Base-by-base conservation (phyloP, 2,113 vertebrate genomes). In the Neofelis nebulosa region DNA sequence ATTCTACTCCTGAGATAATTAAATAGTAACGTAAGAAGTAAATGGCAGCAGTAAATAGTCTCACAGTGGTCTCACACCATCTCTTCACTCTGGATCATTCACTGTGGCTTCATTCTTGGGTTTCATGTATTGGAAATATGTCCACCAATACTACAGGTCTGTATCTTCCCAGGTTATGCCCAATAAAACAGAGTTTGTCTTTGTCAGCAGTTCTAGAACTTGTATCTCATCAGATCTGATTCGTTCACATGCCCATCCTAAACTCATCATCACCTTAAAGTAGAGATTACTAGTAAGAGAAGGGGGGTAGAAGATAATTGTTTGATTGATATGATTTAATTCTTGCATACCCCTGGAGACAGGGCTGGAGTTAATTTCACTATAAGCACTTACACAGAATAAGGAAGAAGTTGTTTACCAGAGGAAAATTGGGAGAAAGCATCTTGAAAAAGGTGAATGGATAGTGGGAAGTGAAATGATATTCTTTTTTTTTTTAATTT, bases 381-480 rank as follows among this genome's bases (percentile, higher is more conserved):
- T 74, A 5, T 45, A 57, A 87, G 18, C 36, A 63, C 31, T 81
- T 94, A 57, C 27, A 52, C 3, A 85, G 88, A 90, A 65, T 83
- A 41, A 92, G 36, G 31, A 97, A 36, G 55, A 97, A 78, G 8
- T 89, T 92, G 33, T 92, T 90, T 94, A 38, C 74, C 23, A 92
- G 33, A 94, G 50, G 45, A 97, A 97, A 92, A 90, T 14, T 16
- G 7, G 38, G 45, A 21, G 73, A 95, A 92, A 66, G 33, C 29
- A 90, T 94, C 12, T 94, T 61, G 23, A 80, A 93, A 93, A 83
- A 85, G 61, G 23, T 66, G n/a, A 83, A 57, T 92, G 31, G 68
- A 74, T 76, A 61, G 7, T 41, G 4, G 13, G 9, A n/a, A 82
- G 68, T 79, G 66, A 87, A 87, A 66, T 76, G 11, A 86, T 21